Evolutionary conservation across 2,113 vertebrate genomes (phyloP).

Genomic region (Pelecanus crispus): DNA sequence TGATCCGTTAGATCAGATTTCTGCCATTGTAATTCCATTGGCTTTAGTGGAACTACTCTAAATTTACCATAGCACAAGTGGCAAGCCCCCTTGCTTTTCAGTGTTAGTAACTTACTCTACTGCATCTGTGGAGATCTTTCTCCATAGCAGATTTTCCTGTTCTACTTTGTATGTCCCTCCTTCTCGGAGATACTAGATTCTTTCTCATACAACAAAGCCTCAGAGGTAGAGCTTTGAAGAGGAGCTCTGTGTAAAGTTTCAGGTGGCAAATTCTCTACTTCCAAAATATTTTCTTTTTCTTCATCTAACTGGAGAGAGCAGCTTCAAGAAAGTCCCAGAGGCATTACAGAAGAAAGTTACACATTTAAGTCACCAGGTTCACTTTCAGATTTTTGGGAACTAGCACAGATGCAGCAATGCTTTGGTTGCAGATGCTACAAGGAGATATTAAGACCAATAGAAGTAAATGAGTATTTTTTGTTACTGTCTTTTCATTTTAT

Average conservation of each 20-base stretch:
- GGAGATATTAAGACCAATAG: neutral
- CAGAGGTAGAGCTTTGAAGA: neutral
- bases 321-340: neutral
- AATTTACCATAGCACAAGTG: neutral
- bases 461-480: neutral
- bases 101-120: neutral
- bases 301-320: neutral
- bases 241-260: neutral
- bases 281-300: neutral
- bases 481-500: constrained; percentile 28
- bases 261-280: neutral
- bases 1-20: neutral
- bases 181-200: neutral
- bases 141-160: neutral
- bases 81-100: neutral
- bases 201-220: neutral
- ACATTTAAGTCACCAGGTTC: neutral
- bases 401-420: neutral
- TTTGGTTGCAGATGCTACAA: neutral
- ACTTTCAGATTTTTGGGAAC: neutral
- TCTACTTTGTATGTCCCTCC: neutral
- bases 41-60: neutral
- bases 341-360: neutral
- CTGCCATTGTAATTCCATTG: neutral
- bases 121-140: neutral